These are phyloP conservation scores for Eudasyphora cyanicolor DNA, from an alignment of 2,888 invertebrate species.

Conservation along the genomic window DNA sequence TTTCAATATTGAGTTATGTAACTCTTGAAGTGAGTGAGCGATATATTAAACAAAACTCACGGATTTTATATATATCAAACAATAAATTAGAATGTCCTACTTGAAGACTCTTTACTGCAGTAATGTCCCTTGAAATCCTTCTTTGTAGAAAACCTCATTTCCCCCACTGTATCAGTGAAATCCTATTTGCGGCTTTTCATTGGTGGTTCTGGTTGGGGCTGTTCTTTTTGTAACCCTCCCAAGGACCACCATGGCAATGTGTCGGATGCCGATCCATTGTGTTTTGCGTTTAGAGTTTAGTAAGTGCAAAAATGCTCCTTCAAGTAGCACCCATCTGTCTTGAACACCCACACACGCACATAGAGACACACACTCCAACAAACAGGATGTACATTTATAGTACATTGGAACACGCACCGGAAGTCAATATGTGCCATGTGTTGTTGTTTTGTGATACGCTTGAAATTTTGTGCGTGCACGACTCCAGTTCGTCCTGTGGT, in stretches of 20 bases:
- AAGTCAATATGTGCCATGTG: slow-evolving; percentile 74
- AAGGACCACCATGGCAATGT: background rate
- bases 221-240: slow-evolving; percentile 18
- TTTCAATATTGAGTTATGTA: too few relatives aligned
- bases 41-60: too few relatives aligned
- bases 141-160: slow-evolving; percentile 19
- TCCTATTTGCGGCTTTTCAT: slow-evolving; percentile 3
- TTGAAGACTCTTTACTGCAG: background rate
- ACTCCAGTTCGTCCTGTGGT: slow-evolving; percentile 50
- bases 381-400: background rate
- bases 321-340: slow-evolving; percentile 59
- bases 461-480: slow-evolving; percentile 58
- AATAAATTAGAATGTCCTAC: too few relatives aligned
- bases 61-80: too few relatives aligned
- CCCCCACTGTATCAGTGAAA: slow-evolving; percentile 34
- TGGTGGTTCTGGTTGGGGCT: slow-evolving; percentile 37
- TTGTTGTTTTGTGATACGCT: slow-evolving; percentile 68
- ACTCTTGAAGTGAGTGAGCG: too few relatives aligned
- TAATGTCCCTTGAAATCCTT: slow-evolving; percentile 19
- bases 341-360: slow-evolving; percentile 16
- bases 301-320: slow-evolving; percentile 47
- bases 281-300: slow-evolving; percentile 34
- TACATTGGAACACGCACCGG: slow-evolving; percentile 72
- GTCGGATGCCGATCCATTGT: slow-evolving; percentile 33
- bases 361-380: slow-evolving; percentile 4